Percentiles rank a stretch among this genome's conserved stretches.
Conservation (phyloP, 1,140 invertebrate species). For the Euborellia annulipes region DNA sequence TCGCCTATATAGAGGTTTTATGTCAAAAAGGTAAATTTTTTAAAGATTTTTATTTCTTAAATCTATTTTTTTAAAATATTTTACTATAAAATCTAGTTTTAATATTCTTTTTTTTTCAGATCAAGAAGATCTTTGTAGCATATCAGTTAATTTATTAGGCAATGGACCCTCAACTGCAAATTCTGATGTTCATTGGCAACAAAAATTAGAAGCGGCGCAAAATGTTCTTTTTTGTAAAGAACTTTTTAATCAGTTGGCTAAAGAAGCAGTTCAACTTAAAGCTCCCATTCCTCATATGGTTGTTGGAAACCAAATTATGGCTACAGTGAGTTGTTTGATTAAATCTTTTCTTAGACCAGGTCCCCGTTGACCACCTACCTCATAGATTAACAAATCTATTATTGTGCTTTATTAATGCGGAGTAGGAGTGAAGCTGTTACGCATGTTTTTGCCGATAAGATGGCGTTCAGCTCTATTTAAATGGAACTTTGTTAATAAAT, state of each 20-base stretch:
- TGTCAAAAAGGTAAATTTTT: conserved; percentile 65
- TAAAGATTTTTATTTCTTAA: not conserved
- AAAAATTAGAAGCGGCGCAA: conserved; percentile 87
- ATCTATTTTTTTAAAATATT: not conserved
- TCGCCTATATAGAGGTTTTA: conserved; percentile 87
- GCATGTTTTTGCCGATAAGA: too few species aligned
- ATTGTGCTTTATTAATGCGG: too few species aligned
- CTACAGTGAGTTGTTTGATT: conserved; percentile 54
- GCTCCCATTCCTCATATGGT: conserved; percentile 91
- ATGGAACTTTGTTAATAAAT: not conserved
- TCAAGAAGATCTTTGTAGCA: conserved; percentile 67
- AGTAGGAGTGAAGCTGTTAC: too few species aligned
- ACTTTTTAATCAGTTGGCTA: conserved; percentile 82
- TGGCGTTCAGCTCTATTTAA: not conserved
- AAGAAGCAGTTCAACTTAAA: conserved; percentile 85
- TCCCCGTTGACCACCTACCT: too few species aligned
- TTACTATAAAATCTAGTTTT: too few species aligned
- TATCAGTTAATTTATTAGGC: conserved; percentile 55
- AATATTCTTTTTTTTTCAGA: conserved; percentile 34
- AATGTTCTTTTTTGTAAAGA: conserved; percentile 97
- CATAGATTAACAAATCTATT: not conserved
- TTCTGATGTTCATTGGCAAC: conserved; percentile 79
- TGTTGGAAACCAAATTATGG: conserved; percentile 92
- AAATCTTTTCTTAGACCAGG: too few species aligned
- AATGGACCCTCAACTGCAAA: conserved; percentile 29